phyloP scores from a whole-genome alignment of 2,113 vertebrate genomes.

The human region GRCh38 chr15:47607001-47607500 shows the following conservation, averaged over 20 bases:
- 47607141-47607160: neutral
- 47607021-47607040: neutral
- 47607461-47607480: neutral
- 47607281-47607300: neutral
- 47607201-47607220: neutral
- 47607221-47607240: neutral
- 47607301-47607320: neutral
- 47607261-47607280: neutral
- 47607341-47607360: neutral
- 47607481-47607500: neutral
- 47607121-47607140: neutral
- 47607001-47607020: neutral
- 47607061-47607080: neutral
- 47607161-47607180: neutral
- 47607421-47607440: neutral
- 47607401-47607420: neutral
- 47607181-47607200: neutral
- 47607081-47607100: neutral
- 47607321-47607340: neutral
- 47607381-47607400: neutral
- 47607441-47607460: neutral
- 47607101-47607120: neutral
- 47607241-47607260: neutral
- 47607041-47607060: neutral
- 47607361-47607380: neutral